phyloP scores from a whole-genome alignment of 2,113 vertebrate species.

The Pleuronectes platessa region DNA sequence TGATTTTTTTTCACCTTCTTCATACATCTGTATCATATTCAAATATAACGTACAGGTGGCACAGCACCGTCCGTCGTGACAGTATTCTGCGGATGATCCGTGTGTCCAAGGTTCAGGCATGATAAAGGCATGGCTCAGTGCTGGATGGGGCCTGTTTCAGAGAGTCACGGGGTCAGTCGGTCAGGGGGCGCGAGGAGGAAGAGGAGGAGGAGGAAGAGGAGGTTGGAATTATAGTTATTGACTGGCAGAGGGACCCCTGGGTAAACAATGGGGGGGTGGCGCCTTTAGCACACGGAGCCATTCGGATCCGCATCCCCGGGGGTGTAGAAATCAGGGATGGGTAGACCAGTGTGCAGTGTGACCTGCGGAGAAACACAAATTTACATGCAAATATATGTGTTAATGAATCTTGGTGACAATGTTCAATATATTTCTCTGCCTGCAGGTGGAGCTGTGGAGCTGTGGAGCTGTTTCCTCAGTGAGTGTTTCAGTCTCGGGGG shows the following conservation, averaged over 20 bases:
- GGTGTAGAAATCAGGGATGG: conserved; percentile 94
- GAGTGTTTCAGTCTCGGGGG: conserved; percentile 5
- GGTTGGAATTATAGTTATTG: conserved; percentile 28
- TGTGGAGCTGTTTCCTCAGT: conserved; percentile 36
- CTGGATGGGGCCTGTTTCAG: conserved; percentile 31
- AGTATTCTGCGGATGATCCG: conserved; percentile 13
- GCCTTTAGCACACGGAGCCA: conserved; percentile 78
- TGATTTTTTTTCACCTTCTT: neutral
- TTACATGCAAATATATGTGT: neutral
- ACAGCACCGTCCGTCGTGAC: conserved; percentile 5
- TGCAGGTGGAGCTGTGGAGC: conserved; percentile 67
- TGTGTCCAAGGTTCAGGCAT: conserved; percentile 41
- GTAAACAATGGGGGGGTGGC: conserved; percentile 2
- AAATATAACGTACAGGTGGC: conserved; percentile 8
- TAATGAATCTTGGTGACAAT: neutral
- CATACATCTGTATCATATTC: neutral
- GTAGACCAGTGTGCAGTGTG: conserved; percentile 94
- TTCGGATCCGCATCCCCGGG: conserved; percentile 84
- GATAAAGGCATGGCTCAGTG: conserved; percentile 62
- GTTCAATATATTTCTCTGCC: conserved; percentile 20
- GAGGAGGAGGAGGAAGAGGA: neutral
- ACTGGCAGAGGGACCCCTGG: conserved; percentile 29
- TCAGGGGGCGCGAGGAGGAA: conserved; percentile 13
- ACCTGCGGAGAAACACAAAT: conserved; percentile 82
- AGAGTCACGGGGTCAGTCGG: conserved; percentile 18